These are phyloP conservation scores for Hormaphis cornu DNA, from an alignment of 1,140 invertebrate genomes.

Conservation along the genomic window DNA sequence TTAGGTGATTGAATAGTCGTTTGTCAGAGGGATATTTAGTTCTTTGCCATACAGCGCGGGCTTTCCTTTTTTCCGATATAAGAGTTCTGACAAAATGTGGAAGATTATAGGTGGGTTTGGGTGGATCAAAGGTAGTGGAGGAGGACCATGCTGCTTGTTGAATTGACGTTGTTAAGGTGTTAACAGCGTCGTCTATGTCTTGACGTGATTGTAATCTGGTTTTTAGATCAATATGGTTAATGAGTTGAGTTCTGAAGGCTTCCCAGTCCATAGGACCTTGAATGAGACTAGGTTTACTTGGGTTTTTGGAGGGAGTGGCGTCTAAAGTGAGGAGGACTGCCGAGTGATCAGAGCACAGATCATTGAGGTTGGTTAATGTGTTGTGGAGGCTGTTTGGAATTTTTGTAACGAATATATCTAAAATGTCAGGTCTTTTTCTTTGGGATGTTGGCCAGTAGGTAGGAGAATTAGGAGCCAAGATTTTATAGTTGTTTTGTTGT, in stretches of 20 bases:
- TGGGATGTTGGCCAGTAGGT: too few relatives aligned
- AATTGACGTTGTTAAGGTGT: conserved; percentile 5
- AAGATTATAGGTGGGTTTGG: not conserved
- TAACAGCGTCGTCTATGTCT: conserved; percentile 11
- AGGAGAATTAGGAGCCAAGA: too few relatives aligned
- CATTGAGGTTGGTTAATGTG: not conserved
- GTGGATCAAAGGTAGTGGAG: not conserved
- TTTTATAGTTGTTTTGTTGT: too few relatives aligned
- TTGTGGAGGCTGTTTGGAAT: not conserved
- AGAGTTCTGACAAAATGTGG: not conserved
- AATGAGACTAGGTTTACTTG: not conserved
- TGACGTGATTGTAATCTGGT: not conserved
- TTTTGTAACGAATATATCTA: not conserved
- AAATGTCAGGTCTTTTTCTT: too few relatives aligned
- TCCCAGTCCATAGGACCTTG: not conserved
- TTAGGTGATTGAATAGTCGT: not conserved
- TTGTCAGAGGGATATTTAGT: not conserved
- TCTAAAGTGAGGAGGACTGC: not conserved
- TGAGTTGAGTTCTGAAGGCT: not conserved
- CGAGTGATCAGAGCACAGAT: not conserved
- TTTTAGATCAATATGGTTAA: not conserved
- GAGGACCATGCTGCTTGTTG: not conserved
- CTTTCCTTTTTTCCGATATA: not conserved
- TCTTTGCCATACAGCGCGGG: not conserved
- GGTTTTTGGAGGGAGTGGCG: not conserved